Conservation (phyloP, 2,113 vertebrate species). For the Pelecanus crispus region DNA sequence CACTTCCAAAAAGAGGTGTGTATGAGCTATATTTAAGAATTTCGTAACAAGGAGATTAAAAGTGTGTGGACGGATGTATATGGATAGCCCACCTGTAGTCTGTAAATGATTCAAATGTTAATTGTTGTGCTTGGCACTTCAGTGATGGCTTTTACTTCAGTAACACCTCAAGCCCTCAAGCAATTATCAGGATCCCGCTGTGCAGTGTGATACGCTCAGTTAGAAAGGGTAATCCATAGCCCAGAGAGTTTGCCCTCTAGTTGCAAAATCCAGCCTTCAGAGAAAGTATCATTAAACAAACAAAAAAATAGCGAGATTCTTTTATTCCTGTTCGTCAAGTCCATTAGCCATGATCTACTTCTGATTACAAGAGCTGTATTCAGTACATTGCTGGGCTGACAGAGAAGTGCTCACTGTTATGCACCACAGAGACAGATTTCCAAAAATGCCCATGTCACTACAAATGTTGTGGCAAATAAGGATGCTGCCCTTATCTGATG, state of each 20-base stretch:
- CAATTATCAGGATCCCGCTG: constrained; percentile 37
- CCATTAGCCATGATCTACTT: neutral
- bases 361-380: neutral
- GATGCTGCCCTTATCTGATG: neutral
- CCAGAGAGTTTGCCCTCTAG: neutral
- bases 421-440: neutral
- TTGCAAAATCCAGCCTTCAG: neutral
- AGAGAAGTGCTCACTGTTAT: neutral
- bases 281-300: neutral
- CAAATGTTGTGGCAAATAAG: neutral
- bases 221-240: neutral
- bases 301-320: neutral
- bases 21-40: neutral
- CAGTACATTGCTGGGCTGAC: neutral
- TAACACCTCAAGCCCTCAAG: constrained; percentile 14
- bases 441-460: neutral
- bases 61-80: neutral
- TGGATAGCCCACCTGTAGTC: constrained; percentile 21
- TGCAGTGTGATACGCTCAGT: neutral
- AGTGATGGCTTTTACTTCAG: constrained; percentile 5
- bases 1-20: neutral
- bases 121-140: constrained; percentile 42
- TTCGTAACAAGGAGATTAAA: neutral
- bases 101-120: constrained; percentile 58
- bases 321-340: neutral